Evolutionary conservation across 2,797 vertebrate genomes (phyloP), one percentile per base, ranked within the genome.

Genomic region (Hyperoplus lanceolatus): DNA sequence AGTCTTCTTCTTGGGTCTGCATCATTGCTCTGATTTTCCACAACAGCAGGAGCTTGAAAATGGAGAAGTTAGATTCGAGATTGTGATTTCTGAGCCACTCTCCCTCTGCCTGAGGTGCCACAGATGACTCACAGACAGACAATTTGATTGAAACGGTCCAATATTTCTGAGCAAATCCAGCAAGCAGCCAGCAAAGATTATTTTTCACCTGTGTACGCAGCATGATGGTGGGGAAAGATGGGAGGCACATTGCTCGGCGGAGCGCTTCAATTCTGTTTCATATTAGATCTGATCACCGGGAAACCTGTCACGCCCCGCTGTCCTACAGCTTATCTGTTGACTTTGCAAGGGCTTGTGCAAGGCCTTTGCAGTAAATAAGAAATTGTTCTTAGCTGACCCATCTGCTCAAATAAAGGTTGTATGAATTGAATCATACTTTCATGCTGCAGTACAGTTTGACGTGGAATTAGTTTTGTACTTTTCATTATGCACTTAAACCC

Each of bases 321-420:
- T 72, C 89, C 74, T 49, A 63, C 87, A 75, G 73, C 80, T 51
- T 66, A 61, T 84, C 78, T 93, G 90, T 93, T 93, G 90, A 88
- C 83, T 91, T 73, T 88, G 79, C 76, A 38, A 63, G 41, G 83
- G 82, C 70, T 39, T 21, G 50, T 82, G 82, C 81, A 85, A 71
- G 85, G 54, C 79, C 71, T 65, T 50, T 3, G 14, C 81, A 79
- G 62, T 78, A 80, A 87, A 85, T 74, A 83, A 76, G 70, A 87
- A 50, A 79, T 79, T 84, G 65, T 82, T 90, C 77, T 82, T 77
- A 48, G 67, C 85, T 85, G 84, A 89, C 85, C 83, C 87, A 92
- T 86, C 89, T 92, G 92, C 70, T 91, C 88, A 92, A 92, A 92
- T 76, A 90, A 78, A 79, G 43, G 70, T 79, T 72, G 72, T 75